Evolutionary conservation across 53 echinoderm and acorn worm species (phyloP), one percentile per base, ranked within the genome.

Genomic region (Echinometra lucunter): DNA sequence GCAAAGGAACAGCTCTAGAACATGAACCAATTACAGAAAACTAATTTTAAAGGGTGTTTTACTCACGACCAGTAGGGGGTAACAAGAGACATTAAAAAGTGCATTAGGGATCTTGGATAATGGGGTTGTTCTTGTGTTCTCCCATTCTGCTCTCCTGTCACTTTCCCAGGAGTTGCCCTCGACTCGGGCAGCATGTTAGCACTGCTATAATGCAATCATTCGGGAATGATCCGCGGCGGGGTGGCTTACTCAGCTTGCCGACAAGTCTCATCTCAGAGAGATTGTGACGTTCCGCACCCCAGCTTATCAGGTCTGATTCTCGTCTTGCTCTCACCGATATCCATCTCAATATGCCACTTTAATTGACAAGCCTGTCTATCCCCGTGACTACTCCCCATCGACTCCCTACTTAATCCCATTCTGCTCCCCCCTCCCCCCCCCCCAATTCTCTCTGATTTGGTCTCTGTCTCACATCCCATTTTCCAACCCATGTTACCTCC

Each of bases 51-150:
- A 8, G 78, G 38, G 42, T 23, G 8, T 78, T 78, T 78, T 21
- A 78, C 78, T 78, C 5, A 42, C 17, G 8, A 49, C 85, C 27
- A 85, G 25, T 49, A 49, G 53, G 16, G 47, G 30, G 47, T 28
- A 11, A 28, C 49, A 47, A 85, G 85, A 49, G 47, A 53, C 53
- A 53, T 85, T 47, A 85, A 9, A 49, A 85, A 45, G 49, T 85
- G 85, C 85, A 85, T 85, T 85, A 85, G 85, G 85, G 49, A n/a
- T 85, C 53, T 85, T 85, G 53, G 85, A 85, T 85, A 85, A 85
- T 85, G 85, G 85, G 47, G 44, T 81, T 81, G 81, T 12, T 53
- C 53, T 85, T n/a, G n/a, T n/a, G n/a, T n/a, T 42, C 4, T 9
- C 0, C 81, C 30, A 85, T 85, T 85, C 78, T 85, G n/a, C 81